Base-by-base conservation (phyloP, 2,113 vertebrate genomes). In the Anguilla japonica region DNA sequence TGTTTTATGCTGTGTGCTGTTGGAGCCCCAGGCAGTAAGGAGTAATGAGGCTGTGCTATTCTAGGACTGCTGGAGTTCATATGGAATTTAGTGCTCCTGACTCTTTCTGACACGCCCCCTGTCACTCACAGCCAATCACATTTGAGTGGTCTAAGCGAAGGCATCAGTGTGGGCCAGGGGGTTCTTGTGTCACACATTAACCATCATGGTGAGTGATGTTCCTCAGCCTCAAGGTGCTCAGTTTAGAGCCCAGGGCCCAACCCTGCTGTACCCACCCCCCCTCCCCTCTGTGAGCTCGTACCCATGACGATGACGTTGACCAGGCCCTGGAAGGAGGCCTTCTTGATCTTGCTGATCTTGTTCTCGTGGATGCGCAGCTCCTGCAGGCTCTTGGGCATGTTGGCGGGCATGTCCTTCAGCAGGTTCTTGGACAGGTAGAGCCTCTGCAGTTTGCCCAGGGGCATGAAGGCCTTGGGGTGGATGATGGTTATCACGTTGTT, bases 321-420 rank as follows among this genome's bases (percentile, higher is more conserved):
- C 94, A 99, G 90, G 91, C 97, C 98, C 14, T 96, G 96, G 92
- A 99, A 98, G 83, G 97, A 96, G 46, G 94, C 56, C 94, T 98
- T 99, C 85, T 96, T 97, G 92, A 99, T 89, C 95, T 99, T 99
- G 92, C 93, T 94, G 94, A 99, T 98, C 26, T 97, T 94, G 0
- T 99, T 99, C 93, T 99, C 98, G 0, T 99, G 98, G 90, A 96
- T 97, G 26, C 98, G 97, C n/a, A 99, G 96, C 92, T 99, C 98
- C 92, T 99, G 98, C 88, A 99, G 96, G 88, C 96, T 97, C 95
- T 97, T 97, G 0, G 98, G 98, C 96, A 99, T 99, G 89, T 99
- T 99, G 91, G 97, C 94, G 0, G 98, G 98, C 88, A 99, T 92
- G 11, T 99, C 98, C 92, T 98, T 99, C 87, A 99, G 93, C 5